Conservation (phyloP, 2,113 vertebrate genomes). For the Scophthalmus maximus region DNA sequence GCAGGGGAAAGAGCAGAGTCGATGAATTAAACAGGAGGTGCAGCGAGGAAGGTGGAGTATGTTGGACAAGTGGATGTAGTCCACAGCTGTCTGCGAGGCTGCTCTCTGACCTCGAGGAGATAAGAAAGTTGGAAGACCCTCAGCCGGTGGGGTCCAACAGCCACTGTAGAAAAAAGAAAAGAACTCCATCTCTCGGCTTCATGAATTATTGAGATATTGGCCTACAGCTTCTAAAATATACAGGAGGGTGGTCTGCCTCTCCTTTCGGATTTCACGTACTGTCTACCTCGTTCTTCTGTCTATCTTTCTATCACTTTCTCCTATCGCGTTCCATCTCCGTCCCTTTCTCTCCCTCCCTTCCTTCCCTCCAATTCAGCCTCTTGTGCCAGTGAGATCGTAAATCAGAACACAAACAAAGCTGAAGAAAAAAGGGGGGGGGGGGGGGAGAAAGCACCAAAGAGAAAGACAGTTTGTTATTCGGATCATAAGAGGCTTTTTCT, state of each 20-base stretch:
- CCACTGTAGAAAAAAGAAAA: slow-evolving; percentile 67
- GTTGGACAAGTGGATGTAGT: slow-evolving; percentile 72
- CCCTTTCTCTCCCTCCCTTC: not conserved
- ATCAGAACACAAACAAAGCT: slow-evolving; percentile 71
- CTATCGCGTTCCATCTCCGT: slow-evolving; percentile 18
- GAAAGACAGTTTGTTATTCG: slow-evolving; percentile 70
- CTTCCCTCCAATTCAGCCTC: slow-evolving; percentile 46
- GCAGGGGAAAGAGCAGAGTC: slow-evolving; percentile 41
- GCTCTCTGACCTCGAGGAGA: slow-evolving; percentile 74
- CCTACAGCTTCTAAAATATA: slow-evolving; percentile 86
- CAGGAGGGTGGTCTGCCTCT: slow-evolving; percentile 76
- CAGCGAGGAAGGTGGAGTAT: slow-evolving; percentile 61
- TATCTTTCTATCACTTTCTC: slow-evolving; percentile 58
- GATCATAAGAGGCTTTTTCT: slow-evolving; percentile 62
- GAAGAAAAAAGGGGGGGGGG: not conserved
- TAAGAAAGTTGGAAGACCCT: slow-evolving; percentile 77
- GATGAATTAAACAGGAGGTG: slow-evolving; percentile 80
- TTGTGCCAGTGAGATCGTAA: slow-evolving; percentile 57
- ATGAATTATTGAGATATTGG: slow-evolving; percentile 93
- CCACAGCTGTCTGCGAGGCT: slow-evolving; percentile 70
- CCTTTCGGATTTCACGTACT: slow-evolving; percentile 62
- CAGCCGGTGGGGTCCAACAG: slow-evolving; percentile 80
- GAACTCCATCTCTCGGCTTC: slow-evolving; percentile 83
- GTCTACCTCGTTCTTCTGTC: slow-evolving; percentile 58
- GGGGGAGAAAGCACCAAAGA: slow-evolving; percentile 21